Evolutionary conservation across 2,888 invertebrate genomes (phyloP).

Genomic region (Eugnorisma glareosa): DNA sequence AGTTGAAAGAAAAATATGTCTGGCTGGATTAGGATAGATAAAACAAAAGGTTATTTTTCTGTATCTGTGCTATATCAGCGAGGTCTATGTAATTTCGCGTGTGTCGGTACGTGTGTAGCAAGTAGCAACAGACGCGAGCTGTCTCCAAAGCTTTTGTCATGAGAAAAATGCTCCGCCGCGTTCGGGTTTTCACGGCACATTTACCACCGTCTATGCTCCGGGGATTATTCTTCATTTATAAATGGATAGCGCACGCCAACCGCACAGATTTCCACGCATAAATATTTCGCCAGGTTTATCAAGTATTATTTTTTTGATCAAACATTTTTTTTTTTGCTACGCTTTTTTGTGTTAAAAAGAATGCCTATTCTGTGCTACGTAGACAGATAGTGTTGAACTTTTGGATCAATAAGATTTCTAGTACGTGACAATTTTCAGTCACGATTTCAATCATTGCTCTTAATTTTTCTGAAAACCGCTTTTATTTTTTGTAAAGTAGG

Average conservation of each 20-base stretch:
- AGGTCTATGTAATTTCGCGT: conserved; percentile 62
- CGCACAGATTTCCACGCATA: conserved; percentile 82
- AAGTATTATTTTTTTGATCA: conserved; percentile 68
- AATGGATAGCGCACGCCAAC: conserved; percentile 84
- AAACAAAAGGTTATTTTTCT: conserved; percentile 47
- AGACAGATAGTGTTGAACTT: conserved; percentile 22
- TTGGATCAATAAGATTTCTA: conserved; percentile 34
- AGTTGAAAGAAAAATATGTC: conserved; percentile 23
- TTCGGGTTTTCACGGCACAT: conserved; percentile 87
- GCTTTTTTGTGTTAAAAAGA: conserved; percentile 13
- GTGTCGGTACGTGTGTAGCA: conserved; percentile 66
- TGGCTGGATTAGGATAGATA: conserved; percentile 26
- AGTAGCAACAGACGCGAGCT: conserved; percentile 76
- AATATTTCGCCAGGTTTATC: conserved; percentile 74
- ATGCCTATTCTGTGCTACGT: background rate
- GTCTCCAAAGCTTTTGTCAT: conserved; percentile 84
- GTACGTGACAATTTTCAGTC: conserved; percentile 43
- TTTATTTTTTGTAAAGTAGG: conserved; percentile 12
- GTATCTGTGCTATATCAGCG: conserved; percentile 49
- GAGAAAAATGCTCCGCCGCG: conserved; percentile 85
- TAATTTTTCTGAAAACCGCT: conserved; percentile 22
- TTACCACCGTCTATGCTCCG: conserved; percentile 82
- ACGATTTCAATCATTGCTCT: conserved; percentile 46
- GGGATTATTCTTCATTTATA: conserved; percentile 87
- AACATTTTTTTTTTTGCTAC: conserved; percentile 38